Evolutionary conservation across 2,113 vertebrate species (phyloP).

Genomic region (Chroicocephalus ridibundus): DNA sequence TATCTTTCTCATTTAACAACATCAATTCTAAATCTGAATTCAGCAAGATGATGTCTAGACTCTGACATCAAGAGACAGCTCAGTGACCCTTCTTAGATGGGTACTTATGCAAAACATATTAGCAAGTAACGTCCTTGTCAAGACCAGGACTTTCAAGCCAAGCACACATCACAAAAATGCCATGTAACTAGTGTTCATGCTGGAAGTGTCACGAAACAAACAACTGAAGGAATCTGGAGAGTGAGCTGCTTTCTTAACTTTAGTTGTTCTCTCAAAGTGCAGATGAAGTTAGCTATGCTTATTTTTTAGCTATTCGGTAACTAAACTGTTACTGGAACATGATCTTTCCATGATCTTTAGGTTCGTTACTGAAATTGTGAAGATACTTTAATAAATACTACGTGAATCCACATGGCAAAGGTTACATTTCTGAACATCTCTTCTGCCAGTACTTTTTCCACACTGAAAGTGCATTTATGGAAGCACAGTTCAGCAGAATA

Average conservation of each 20-base stretch:
- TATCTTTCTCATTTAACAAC: neutral
- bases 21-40: neutral
- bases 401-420: neutral
- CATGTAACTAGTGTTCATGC: neutral
- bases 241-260: neutral
- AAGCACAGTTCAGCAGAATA: neutral
- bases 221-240: neutral
- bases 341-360: neutral
- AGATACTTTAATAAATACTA: neutral
- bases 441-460: neutral
- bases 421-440: neutral
- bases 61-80: neutral
- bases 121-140: neutral
- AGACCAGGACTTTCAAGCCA: neutral
- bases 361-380: neutral
- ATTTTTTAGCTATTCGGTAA: neutral
- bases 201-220: neutral
- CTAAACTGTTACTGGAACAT: neutral
- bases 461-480: neutral
- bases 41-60: neutral
- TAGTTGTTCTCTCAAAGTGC: neutral
- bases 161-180: neutral
- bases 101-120: neutral
- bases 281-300: neutral
- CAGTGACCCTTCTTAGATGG: neutral